These are phyloP conservation scores for Eustalomyia histrio DNA, from an alignment of 2,888 invertebrate species.

Conservation along the genomic window DNA sequence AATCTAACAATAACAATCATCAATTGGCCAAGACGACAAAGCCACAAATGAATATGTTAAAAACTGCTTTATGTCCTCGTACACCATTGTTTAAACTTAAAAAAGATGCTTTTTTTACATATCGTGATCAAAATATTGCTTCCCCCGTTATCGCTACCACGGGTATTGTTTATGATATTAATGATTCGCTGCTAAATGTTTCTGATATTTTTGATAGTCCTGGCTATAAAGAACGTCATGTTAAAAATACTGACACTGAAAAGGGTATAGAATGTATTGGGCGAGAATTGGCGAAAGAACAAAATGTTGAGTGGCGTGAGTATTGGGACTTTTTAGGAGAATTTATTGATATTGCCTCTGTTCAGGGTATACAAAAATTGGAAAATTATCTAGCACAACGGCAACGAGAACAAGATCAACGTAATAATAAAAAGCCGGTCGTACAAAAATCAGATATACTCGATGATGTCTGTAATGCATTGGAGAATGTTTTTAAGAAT, in stretches of 20 bases:
- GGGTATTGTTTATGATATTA: not conserved
- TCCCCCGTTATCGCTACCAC: constrained; percentile 65
- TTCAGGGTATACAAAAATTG: constrained; percentile 86
- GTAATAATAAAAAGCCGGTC: constrained; percentile 56
- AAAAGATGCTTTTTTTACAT: constrained; percentile 71
- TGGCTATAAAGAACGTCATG: constrained; percentile 77
- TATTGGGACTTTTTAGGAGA: constrained; percentile 94
- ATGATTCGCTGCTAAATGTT: constrained; percentile 49
- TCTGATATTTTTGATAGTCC: constrained; percentile 68
- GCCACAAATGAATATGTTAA: constrained; percentile 34
- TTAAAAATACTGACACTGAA: constrained; percentile 86
- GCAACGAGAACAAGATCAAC: constrained; percentile 57
- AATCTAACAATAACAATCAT: constrained; percentile 67
- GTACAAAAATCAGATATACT: constrained; percentile 62
- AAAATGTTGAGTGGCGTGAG: constrained; percentile 91
- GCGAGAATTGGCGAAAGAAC: constrained; percentile 85
- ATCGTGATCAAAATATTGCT: constrained; percentile 69
- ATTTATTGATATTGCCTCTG: constrained; percentile 88
- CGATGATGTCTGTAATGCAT: constrained; percentile 70
- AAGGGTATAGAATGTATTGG: constrained; percentile 95
- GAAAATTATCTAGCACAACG: constrained; percentile 84
- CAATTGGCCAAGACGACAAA: constrained; percentile 11
- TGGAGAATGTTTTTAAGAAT: constrained; percentile 52
- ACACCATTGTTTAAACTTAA: constrained; percentile 68
- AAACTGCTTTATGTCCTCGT: constrained; percentile 39